Percentiles rank a stretch among this genome's conserved stretches.
Conservation (phyloP, 2,888 invertebrate genomes). For the Ctena decussata region DNA sequence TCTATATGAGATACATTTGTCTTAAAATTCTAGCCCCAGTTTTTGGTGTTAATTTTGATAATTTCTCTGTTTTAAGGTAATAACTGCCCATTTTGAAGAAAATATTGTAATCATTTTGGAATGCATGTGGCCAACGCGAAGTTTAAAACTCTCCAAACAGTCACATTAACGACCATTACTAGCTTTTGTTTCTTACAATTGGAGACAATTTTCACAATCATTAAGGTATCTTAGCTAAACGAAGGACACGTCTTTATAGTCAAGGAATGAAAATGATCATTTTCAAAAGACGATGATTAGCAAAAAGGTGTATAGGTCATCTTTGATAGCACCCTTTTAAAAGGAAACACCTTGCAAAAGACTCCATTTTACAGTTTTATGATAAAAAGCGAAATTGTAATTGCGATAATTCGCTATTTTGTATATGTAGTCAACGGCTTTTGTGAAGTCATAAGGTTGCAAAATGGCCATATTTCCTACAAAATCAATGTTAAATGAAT, state of each 20-base stretch:
- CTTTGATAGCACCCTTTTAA: neutral
- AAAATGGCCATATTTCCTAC: neutral
- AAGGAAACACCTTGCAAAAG: conserved; percentile 6
- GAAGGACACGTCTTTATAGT: neutral
- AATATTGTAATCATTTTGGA: neutral
- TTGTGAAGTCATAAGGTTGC: neutral
- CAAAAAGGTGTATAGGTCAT: neutral
- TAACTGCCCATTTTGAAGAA: conserved; percentile 6
- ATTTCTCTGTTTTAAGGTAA: neutral
- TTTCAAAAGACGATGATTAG: neutral
- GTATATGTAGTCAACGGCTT: neutral
- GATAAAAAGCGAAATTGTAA: conserved; percentile 4
- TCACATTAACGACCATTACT: neutral
- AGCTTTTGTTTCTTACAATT: neutral
- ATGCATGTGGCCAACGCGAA: neutral
- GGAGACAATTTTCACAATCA: neutral
- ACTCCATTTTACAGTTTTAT: neutral
- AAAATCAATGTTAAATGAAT: neutral
- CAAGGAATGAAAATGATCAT: conserved; percentile 8
- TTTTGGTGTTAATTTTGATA: no score
- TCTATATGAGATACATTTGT: no score
- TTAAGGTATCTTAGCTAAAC: neutral
- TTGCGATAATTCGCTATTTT: neutral
- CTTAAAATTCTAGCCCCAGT: no score
- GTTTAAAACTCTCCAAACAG: neutral